phyloP scores from a whole-genome alignment of 2,113 vertebrate species.

The Gnathonemus longibarbis region DNA sequence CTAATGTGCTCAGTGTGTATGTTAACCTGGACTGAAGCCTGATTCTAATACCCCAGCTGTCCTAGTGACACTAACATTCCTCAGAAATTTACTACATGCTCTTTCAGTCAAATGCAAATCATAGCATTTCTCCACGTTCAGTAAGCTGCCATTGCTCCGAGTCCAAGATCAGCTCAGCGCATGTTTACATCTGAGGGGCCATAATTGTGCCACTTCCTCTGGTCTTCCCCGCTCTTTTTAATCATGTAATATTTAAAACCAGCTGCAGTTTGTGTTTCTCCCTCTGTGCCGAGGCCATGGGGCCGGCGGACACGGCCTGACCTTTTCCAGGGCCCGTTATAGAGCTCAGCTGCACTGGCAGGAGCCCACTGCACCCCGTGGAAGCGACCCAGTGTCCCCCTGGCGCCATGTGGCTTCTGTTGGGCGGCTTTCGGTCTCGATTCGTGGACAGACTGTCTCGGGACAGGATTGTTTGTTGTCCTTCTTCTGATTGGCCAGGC shows the following conservation, averaged over 20 bases:
- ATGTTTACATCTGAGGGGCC: constrained; percentile 45
- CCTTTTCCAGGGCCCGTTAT: constrained; percentile 51
- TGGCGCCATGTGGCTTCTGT: neutral
- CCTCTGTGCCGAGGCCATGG: constrained; percentile 39
- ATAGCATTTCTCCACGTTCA: constrained; percentile 32
- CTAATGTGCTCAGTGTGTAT: neutral
- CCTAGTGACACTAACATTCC: constrained; percentile 7
- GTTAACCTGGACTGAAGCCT: neutral
- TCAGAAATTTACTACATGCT: constrained; percentile 44
- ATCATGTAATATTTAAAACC: constrained; percentile 59
- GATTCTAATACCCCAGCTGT: neutral
- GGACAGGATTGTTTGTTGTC: neutral
- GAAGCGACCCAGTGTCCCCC: neutral
- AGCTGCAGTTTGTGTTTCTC: constrained; percentile 40
- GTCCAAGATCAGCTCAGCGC: constrained; percentile 43
- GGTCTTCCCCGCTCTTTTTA: constrained; percentile 46
- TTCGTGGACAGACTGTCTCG: neutral
- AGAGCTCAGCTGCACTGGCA: constrained; percentile 49
- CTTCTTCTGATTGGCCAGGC: neutral
- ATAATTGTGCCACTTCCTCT: constrained; percentile 54
- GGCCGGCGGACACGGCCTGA: constrained; percentile 44
- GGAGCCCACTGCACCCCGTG: neutral
- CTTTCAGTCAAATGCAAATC: constrained; percentile 53
- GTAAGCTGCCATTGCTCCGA: constrained; percentile 45
- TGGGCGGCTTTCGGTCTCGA: neutral